These are phyloP conservation scores for Palloptera scutellata DNA, from an alignment of 2,888 invertebrate species.

Conservation along the genomic window DNA sequence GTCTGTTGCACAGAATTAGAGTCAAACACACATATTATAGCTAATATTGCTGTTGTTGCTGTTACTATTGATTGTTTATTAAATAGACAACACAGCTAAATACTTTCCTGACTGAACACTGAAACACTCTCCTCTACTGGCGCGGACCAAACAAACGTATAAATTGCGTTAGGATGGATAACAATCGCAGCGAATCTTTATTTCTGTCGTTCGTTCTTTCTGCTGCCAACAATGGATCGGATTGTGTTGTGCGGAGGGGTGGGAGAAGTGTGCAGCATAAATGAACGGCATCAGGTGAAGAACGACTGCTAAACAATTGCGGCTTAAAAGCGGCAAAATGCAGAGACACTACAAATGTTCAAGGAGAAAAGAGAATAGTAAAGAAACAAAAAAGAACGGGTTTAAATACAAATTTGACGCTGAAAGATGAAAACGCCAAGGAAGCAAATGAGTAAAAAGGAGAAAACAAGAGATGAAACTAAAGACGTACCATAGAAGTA, in stretches of 20 bases:
- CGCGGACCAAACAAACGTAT: slow-evolving; percentile 47
- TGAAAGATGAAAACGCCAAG: slow-evolving; percentile 29
- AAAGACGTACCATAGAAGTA: slow-evolving; percentile 27
- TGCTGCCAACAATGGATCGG: slow-evolving; percentile 10
- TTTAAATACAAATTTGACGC: slow-evolving; percentile 54
- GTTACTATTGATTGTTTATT: slow-evolving; percentile 9
- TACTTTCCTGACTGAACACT: slow-evolving; percentile 2
- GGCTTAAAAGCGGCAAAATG: too few species aligned
- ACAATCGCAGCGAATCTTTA: slow-evolving; percentile 50
- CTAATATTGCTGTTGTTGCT: slow-evolving; percentile 13
- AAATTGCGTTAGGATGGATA: slow-evolving; percentile 64
- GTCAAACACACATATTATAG: slow-evolving; percentile 12
- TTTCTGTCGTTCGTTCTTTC: slow-evolving; percentile 16
- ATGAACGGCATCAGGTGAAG: slow-evolving; percentile 37
- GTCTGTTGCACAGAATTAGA: slow-evolving; percentile 14
- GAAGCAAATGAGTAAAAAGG: slow-evolving; percentile 21
- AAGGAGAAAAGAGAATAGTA: slow-evolving; percentile 9
- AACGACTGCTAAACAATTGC: slow-evolving; percentile 30
- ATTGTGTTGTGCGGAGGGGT: slow-evolving; percentile 7
- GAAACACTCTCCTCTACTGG: slow-evolving; percentile 13
- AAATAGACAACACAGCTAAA: not conserved
- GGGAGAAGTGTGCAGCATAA: slow-evolving; percentile 35
- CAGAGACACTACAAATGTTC: too few species aligned
- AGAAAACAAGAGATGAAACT: slow-evolving; percentile 33
- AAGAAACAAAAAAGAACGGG: slow-evolving; percentile 45